phyloP scores from a whole-genome alignment of 1,140 invertebrate genomes.

The Trypoxylus dichotomus region DNA sequence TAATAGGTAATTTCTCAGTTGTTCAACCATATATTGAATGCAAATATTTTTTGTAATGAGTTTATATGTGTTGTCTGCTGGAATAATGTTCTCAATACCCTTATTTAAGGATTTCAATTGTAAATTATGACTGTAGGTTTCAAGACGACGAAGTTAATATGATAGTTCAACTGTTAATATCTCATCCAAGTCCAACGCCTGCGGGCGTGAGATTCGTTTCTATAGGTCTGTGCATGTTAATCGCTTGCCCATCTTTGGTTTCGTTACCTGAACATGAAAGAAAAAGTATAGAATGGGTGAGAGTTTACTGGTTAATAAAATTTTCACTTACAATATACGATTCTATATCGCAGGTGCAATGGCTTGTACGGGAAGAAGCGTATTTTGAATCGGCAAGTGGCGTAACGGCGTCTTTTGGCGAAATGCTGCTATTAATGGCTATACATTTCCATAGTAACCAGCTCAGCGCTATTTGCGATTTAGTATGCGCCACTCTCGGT shows the following conservation, averaged over 20 bases:
- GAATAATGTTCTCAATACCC: too few species aligned
- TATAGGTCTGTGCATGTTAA: slow-evolving; percentile 90
- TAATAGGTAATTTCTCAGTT: too few species aligned
- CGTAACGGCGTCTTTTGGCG: slow-evolving; percentile 86
- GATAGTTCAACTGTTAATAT: slow-evolving; percentile 83
- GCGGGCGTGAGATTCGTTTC: slow-evolving; percentile 93
- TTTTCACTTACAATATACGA: neutral
- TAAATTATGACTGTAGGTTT: slow-evolving; percentile 60
- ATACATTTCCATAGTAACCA: slow-evolving; percentile 90
- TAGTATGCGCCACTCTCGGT: slow-evolving; percentile 90
- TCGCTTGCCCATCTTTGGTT: slow-evolving; percentile 89
- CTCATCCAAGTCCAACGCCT: slow-evolving; percentile 84
- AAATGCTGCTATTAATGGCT: slow-evolving; percentile 96
- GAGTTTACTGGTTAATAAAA: neutral
- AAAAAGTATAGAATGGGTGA: slow-evolving; percentile 85
- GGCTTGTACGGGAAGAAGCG: slow-evolving; percentile 87
- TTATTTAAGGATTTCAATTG: too few species aligned
- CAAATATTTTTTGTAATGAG: too few species aligned
- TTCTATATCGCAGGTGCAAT: slow-evolving; percentile 62
- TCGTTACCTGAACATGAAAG: slow-evolving; percentile 78
- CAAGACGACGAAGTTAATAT: slow-evolving; percentile 89
- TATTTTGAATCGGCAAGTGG: slow-evolving; percentile 80
- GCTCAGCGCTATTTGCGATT: slow-evolving; percentile 85
- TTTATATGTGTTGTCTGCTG: too few species aligned
- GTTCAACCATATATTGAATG: too few species aligned